phyloP scores from a whole-genome alignment of 1,140 invertebrate genomes.

The Temnothorax nylanderi region DNA sequence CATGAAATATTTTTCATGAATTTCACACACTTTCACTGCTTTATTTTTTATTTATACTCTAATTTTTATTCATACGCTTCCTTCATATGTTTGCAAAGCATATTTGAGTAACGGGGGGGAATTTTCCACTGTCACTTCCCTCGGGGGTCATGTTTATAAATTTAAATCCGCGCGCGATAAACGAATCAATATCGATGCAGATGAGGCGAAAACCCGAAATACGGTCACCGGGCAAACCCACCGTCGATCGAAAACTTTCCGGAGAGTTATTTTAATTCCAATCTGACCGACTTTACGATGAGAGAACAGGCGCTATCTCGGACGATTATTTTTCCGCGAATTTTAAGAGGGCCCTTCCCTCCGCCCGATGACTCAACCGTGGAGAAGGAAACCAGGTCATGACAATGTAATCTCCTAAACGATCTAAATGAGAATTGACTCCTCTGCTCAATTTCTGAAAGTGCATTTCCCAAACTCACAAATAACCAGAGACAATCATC shows the following conservation, averaged over 20 bases:
- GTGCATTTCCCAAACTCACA: not conserved
- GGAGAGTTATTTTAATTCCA: conserved; percentile 69
- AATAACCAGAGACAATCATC: not conserved
- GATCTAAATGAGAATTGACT: conserved; percentile 76
- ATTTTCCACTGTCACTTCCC: conserved; percentile 26
- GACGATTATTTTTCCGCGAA: conserved; percentile 70
- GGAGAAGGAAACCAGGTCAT: conserved; percentile 20
- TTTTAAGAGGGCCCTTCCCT: conserved; percentile 14
- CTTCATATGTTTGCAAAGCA: conserved; percentile 19
- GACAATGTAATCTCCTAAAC: conserved; percentile 71
- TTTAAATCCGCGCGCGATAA: conserved; percentile 55
- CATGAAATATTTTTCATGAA: not conserved
- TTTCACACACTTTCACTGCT: conserved; percentile 3
- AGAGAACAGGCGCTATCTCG: conserved; percentile 60
- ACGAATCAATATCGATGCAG: conserved; percentile 63
- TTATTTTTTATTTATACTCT: conserved; percentile 51
- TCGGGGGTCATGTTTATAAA: conserved; percentile 51
- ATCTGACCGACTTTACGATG: conserved; percentile 66
- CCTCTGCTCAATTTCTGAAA: conserved; percentile 44
- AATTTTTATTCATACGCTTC: conserved; percentile 39
- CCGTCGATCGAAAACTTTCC: conserved; percentile 57
- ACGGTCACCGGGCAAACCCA: conserved; percentile 36
- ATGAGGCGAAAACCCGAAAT: conserved; percentile 52
- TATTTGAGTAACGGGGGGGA: conserved; percentile 44
- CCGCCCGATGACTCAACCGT: conserved; percentile 6